A percentile compares a stretch with the other conserved stretches of the same genome.
These are phyloP conservation scores for Cristatella mucedo DNA, from an alignment of 2,888 invertebrate genomes.

Conservation along the genomic window DNA sequence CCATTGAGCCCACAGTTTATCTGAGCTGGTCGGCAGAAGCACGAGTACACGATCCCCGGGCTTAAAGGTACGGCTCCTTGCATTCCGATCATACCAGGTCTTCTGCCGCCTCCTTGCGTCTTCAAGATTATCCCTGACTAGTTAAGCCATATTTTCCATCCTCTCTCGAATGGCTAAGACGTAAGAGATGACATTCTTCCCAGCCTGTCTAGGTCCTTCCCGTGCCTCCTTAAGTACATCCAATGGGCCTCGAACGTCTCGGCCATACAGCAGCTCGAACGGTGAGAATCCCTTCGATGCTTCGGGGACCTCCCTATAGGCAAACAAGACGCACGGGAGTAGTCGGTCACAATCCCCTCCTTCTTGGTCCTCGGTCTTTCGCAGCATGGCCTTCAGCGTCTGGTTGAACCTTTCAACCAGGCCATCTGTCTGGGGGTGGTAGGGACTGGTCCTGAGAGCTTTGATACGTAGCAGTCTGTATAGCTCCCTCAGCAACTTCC, in stretches of 20 bases:
- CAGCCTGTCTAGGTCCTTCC: neutral
- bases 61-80: slow-evolving; percentile 11
- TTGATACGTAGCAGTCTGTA: slow-evolving; percentile 12
- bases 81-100: slow-evolving; percentile 13
- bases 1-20: slow-evolving; percentile 13
- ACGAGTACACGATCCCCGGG: slow-evolving; percentile 14
- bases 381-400: slow-evolving; percentile 15
- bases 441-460: slow-evolving; percentile 12
- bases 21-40: slow-evolving; percentile 15
- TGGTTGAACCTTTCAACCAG: slow-evolving; percentile 15
- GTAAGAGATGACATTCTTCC: slow-evolving; percentile 13
- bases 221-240: slow-evolving; percentile 12
- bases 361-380: slow-evolving; percentile 12
- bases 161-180: slow-evolving; percentile 13
- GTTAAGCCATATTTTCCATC: slow-evolving; percentile 13
- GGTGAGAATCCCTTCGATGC: slow-evolving; percentile 14
- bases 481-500: slow-evolving; percentile 13
- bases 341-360: slow-evolving; percentile 16
- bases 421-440: slow-evolving; percentile 14
- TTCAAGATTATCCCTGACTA: slow-evolving; percentile 12
- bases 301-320: slow-evolving; percentile 15
- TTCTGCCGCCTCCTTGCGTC: slow-evolving; percentile 11
- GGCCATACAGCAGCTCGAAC: slow-evolving; percentile 14
- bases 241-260: slow-evolving; percentile 16
- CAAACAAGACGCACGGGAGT: slow-evolving; percentile 14